phyloP scores from a whole-genome alignment of 2,113 vertebrate species.

The Albula glossodonta region DNA sequence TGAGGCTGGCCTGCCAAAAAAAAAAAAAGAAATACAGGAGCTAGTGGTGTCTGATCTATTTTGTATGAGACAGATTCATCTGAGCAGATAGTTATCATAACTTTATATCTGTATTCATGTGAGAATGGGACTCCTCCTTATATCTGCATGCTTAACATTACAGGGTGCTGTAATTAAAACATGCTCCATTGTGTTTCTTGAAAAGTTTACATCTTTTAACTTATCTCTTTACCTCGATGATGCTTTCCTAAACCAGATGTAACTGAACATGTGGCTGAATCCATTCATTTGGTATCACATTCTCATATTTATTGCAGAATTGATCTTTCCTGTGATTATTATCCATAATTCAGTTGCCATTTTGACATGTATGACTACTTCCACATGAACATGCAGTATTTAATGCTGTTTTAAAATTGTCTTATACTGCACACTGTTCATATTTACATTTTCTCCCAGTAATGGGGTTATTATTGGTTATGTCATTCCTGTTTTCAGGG shows the following conservation, averaged over 20 bases:
- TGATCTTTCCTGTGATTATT: background rate
- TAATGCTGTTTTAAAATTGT: too few relatives aligned
- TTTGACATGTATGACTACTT: background rate
- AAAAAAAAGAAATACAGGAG: background rate
- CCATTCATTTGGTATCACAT: background rate
- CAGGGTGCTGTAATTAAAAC: background rate
- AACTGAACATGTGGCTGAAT: background rate
- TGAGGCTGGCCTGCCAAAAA: background rate
- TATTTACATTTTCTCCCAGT: too few relatives aligned
- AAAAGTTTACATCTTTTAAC: background rate
- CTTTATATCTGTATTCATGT: slow-evolving; percentile 30
- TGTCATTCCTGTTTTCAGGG: too few relatives aligned
- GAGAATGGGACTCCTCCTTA: background rate
- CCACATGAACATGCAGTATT: too few relatives aligned
- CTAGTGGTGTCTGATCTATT: slow-evolving; percentile 29
- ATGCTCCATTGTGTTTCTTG: background rate
- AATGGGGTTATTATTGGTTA: too few relatives aligned
- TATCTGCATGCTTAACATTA: background rate
- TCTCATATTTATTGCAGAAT: background rate
- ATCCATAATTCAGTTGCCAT: background rate
- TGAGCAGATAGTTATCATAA: slow-evolving; percentile 40
- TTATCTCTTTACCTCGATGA: background rate
- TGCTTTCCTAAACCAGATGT: background rate
- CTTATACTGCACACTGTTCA: too few relatives aligned
- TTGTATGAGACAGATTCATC: slow-evolving; percentile 30